A percentile compares a stretch with the other conserved stretches of the same genome.
Conservation (phyloP, 2,113 vertebrate genomes). For the Saguinus midas region DNA sequence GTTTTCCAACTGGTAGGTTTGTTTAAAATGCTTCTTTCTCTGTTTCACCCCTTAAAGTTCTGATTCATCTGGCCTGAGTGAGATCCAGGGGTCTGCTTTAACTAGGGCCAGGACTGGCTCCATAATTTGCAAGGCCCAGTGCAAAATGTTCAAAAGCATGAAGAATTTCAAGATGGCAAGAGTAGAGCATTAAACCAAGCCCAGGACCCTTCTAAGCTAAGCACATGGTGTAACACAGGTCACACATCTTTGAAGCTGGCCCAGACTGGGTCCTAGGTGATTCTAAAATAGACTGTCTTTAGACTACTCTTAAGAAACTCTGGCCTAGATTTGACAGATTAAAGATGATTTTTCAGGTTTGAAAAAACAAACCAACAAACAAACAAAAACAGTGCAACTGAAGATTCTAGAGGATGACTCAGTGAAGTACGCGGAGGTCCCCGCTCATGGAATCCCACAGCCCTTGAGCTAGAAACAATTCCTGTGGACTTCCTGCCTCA, state of each 20-base stretch:
- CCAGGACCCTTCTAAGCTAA: rapidly evolving
- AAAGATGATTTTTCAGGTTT: background rate
- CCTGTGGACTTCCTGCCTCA: background rate
- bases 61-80: background rate
- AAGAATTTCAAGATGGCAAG: background rate
- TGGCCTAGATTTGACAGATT: background rate
- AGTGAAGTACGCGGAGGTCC: background rate
- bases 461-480: background rate
- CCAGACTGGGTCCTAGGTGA: background rate
- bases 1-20: background rate
- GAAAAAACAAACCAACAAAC: too few species aligned
- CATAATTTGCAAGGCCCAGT: background rate
- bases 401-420: background rate
- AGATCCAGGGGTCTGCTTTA: background rate
- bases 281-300: background rate
- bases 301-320: background rate
- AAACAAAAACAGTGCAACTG: background rate
- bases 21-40: background rate
- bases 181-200: background rate
- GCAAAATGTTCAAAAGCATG: background rate
- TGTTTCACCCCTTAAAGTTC: background rate
- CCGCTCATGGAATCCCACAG: background rate
- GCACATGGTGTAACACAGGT: background rate
- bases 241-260: rapidly evolving
- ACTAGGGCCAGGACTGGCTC: background rate